These are phyloP conservation scores for Ischnus inquisitorius DNA, from an alignment of 2,888 invertebrate species.

Conservation along the genomic window DNA sequence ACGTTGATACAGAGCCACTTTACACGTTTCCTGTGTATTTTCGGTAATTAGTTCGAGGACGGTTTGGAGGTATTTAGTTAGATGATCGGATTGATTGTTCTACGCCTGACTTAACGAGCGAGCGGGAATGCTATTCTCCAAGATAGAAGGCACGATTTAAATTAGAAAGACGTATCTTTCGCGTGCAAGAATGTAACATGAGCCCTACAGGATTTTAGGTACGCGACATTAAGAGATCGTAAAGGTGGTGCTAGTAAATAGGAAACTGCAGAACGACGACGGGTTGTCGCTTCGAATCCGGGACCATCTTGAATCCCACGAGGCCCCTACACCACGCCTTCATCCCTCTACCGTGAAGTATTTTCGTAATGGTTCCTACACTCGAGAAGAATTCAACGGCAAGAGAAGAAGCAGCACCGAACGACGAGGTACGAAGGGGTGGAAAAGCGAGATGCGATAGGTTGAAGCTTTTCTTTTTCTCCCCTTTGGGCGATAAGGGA, in stretches of 20 bases:
- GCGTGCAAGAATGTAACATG: too few relatives aligned
- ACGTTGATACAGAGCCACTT: not conserved
- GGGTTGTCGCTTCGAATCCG: conserved; percentile 26
- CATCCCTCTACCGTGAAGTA: conserved; percentile 11
- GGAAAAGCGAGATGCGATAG: not conserved
- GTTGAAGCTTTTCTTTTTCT: conserved; percentile 19
- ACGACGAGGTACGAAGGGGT: not conserved
- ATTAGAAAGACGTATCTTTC: not conserved
- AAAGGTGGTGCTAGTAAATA: not conserved
- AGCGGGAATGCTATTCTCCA: not conserved
- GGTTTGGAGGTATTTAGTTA: not conserved
- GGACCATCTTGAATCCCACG: conserved; percentile 49
- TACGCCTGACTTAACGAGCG: not conserved
- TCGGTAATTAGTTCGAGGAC: not conserved
- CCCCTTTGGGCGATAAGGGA: conserved; percentile 40
- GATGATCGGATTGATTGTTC: not conserved
- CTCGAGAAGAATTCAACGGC: conserved; percentile 51
- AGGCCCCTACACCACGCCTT: conserved; percentile 20
- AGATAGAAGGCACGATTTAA: not conserved
- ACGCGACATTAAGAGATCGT: too few relatives aligned
- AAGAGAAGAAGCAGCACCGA: conserved; percentile 5
- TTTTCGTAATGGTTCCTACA: conserved; percentile 47
- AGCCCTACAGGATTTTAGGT: too few relatives aligned
- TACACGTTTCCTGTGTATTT: not conserved
- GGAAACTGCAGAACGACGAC: conserved; percentile 10